These are phyloP conservation scores for Liopterus haemorrhoidalis DNA, from an alignment of 2,888 invertebrate genomes.

Conservation along the genomic window DNA sequence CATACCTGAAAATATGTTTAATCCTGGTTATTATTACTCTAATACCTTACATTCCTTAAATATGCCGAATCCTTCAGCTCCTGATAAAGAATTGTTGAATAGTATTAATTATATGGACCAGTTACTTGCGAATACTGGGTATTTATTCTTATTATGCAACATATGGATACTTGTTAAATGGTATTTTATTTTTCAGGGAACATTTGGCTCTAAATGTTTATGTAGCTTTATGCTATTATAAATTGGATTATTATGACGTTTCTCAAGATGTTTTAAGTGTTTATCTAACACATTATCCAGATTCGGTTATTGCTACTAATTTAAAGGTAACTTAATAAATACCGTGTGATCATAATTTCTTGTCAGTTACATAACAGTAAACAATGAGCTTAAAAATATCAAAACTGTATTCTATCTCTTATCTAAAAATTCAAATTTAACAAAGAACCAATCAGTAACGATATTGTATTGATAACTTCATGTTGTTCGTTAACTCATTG, in stretches of 20 bases:
- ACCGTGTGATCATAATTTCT: too few relatives aligned
- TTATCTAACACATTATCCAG: slow-evolving; percentile 84
- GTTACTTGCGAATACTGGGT: slow-evolving; percentile 12
- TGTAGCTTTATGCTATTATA: slow-evolving; percentile 96
- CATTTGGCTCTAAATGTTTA: slow-evolving; percentile 94
- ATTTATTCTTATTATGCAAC: slow-evolving; percentile 8
- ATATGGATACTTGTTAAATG: background rate
- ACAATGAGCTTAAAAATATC: too few relatives aligned
- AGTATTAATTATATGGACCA: slow-evolving; percentile 13
- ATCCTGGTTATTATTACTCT: slow-evolving; percentile 14
- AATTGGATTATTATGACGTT: slow-evolving; percentile 96
- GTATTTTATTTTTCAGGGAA: slow-evolving; percentile 55
- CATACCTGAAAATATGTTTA: slow-evolving; percentile 4
- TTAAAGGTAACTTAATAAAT: slow-evolving; percentile 57
- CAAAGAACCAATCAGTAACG: too few relatives aligned
- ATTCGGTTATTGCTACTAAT: slow-evolving; percentile 93
- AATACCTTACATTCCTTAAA: slow-evolving; percentile 15
- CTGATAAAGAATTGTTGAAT: slow-evolving; percentile 3
- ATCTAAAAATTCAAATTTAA: too few relatives aligned
- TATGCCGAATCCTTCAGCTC: slow-evolving; percentile 2
- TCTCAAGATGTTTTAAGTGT: slow-evolving; percentile 94
- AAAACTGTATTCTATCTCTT: too few relatives aligned
- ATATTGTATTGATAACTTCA: too few relatives aligned
- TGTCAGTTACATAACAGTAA: too few relatives aligned
- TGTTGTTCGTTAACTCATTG: too few relatives aligned